phyloP scores from a whole-genome alignment of 2,797 vertebrate genomes.

The Acanthopagrus latus region DNA sequence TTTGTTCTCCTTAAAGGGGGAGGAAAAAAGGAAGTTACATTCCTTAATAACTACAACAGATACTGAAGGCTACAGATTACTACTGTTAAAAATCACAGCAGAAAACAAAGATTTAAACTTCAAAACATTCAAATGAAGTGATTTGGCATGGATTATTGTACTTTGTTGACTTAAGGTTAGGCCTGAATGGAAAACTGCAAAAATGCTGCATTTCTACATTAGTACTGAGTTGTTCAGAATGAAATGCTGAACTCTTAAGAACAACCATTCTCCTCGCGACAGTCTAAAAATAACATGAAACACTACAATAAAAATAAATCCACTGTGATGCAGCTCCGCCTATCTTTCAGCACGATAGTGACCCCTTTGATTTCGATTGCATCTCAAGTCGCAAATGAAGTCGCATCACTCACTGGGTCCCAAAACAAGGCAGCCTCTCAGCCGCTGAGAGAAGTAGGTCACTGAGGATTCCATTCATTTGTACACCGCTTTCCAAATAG shows the following conservation, averaged over 20 bases:
- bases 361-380: constrained; percentile 34
- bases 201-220: constrained; percentile 2
- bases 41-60: constrained; percentile 46
- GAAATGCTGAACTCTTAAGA: not conserved
- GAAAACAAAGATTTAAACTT: constrained; percentile 7
- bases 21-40: constrained; percentile 49
- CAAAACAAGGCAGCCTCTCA: constrained; percentile 82
- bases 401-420: constrained; percentile 71
- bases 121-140: not conserved
- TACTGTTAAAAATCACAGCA: not conserved
- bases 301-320: constrained; percentile 22
- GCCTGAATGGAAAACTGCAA: constrained; percentile 10
- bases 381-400: constrained; percentile 62
- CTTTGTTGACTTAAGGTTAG: constrained; percentile 11
- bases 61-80: not conserved
- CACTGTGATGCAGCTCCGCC: constrained; percentile 3
- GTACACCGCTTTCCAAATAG: constrained; percentile 83
- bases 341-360: constrained; percentile 14
- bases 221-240: not conserved
- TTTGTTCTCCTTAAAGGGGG: constrained; percentile 51
- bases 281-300: constrained; percentile 30
- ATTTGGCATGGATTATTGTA: not conserved
- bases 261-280: not conserved
- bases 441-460: constrained; percentile 81
- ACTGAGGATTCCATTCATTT: constrained; percentile 85